Evolutionary conservation across 2,888 invertebrate species (phyloP).

Genomic region (Aspidapion aeneum): DNA sequence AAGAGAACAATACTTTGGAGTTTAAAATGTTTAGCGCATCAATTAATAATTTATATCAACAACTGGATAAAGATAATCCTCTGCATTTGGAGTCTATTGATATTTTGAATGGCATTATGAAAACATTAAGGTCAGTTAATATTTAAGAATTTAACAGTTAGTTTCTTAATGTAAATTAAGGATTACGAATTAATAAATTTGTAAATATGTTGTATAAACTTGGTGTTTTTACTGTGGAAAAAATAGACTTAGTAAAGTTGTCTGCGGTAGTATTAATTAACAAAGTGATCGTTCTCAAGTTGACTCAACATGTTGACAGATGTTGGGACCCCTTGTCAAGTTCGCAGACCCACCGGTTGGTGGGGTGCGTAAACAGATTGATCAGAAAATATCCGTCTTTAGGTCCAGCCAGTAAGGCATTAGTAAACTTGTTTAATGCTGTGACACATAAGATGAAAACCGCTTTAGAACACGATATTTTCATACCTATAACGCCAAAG

Average conservation of each 20-base stretch:
- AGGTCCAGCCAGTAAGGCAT: constrained; percentile 56
- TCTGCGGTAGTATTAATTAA: no score
- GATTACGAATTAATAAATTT: background rate
- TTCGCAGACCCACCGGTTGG: constrained; percentile 80
- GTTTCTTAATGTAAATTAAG: no score
- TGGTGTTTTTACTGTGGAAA: no score
- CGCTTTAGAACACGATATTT: constrained; percentile 85
- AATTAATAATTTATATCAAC: constrained; percentile 55
- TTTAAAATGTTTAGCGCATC: constrained; percentile 57
- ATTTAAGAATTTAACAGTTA: no score
- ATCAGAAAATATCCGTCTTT: constrained; percentile 66
- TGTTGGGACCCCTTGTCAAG: constrained; percentile 94
- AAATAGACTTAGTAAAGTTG: no score
- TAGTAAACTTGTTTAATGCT: constrained; percentile 65
- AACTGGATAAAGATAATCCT: constrained; percentile 60
- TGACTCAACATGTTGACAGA: constrained; percentile 62
- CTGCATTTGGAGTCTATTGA: constrained; percentile 51
- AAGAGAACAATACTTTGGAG: constrained; percentile 53
- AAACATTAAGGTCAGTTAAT: constrained; percentile 35
- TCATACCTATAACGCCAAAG: constrained; percentile 87
- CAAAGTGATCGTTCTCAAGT: constrained; percentile 84
- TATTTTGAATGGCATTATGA: constrained; percentile 43
- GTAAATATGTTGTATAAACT: no score
- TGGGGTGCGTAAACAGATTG: constrained; percentile 64
- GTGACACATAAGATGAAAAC: constrained; percentile 70